Base-by-base conservation (phyloP, 2,888 invertebrate species). In the Gastracanthus pulcherrimus region DNA sequence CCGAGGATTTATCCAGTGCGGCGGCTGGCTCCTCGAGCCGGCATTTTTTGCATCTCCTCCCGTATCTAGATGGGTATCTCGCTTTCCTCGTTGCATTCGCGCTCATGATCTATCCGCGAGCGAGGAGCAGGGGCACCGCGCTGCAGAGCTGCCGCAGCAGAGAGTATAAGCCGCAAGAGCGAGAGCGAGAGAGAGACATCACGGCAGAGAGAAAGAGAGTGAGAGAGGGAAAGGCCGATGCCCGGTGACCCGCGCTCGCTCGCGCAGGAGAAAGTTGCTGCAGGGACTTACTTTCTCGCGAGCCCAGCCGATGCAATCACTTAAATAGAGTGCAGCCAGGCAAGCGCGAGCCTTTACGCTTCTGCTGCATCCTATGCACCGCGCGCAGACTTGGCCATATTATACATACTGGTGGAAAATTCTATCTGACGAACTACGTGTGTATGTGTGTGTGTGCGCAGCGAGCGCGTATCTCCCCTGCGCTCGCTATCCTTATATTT, bases 201-300 rank as follows among this genome's bases (percentile, higher is more conserved):
- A 1, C 31, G 23, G 69, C 41, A 74, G 19, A 69, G 67, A 38
- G 31, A 64, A 38, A 67, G 67, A 76, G 36, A 41, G 51, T 51
- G 60, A 69, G 76, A 76, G 69, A 31, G 55, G 51, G 72, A 79
- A 77, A 82, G 82, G 82, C 80, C 80, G 82, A 80, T 82, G 82
- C 67, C 82, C 82, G 76, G 72, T 82, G 82, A 82, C 82, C 82
- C 76, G 79, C 38, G 82, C 36, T 78, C n/a, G 41, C n/a, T 26
- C 41, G 64, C 69, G 64, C 75, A 38, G 66, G 82, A 82, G 82
- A 82, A 82, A 82, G 82, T 82, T 82, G 76, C 67, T 64, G 62
- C 66, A 45, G 45, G 55, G 58, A 62, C 77, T 77, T 76, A 82
- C 82, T 82, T 82, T 82, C 82, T 82, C 78, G 81, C 74, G 76